Evolutionary conservation across 2,797 vertebrate species (phyloP).

Genomic region (Sphenodon punctatus): DNA sequence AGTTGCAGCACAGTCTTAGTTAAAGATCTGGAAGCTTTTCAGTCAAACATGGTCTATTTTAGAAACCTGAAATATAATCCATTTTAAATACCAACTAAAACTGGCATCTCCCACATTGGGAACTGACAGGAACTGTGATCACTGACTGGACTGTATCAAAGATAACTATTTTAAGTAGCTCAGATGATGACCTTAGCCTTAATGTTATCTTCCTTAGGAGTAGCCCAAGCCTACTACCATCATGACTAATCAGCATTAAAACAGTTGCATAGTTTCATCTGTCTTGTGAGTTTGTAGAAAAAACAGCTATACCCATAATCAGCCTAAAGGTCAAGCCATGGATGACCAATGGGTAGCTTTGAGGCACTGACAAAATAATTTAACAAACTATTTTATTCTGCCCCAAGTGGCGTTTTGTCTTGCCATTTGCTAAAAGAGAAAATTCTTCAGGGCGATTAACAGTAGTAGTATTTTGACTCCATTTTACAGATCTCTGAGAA

Average conservation of each 20-base stretch:
- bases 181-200: constrained; percentile 6
- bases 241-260: constrained; percentile 45
- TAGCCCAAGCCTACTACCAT: constrained; percentile 32
- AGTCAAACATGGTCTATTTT: background rate
- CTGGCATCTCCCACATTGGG: constrained; percentile 23
- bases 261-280: constrained; percentile 28
- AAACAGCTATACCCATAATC: constrained; percentile 42
- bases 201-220: constrained; percentile 18
- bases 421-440: constrained; percentile 14
- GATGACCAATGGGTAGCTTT: constrained; percentile 27
- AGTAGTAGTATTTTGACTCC: background rate
- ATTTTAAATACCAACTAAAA: constrained; percentile 24
- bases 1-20: background rate
- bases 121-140: constrained; percentile 30
- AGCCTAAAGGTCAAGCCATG: constrained; percentile 53
- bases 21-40: background rate
- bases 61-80: background rate
- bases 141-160: constrained; percentile 21
- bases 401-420: background rate
- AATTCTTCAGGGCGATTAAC: background rate
- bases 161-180: constrained; percentile 28
- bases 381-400: background rate
- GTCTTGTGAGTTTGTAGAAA: constrained; percentile 4
- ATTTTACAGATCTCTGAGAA: background rate
- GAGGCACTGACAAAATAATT: constrained; percentile 36